phyloP scores from a whole-genome alignment of 1,140 invertebrate species.

The Caenorhabditis tropicalis region DNA sequence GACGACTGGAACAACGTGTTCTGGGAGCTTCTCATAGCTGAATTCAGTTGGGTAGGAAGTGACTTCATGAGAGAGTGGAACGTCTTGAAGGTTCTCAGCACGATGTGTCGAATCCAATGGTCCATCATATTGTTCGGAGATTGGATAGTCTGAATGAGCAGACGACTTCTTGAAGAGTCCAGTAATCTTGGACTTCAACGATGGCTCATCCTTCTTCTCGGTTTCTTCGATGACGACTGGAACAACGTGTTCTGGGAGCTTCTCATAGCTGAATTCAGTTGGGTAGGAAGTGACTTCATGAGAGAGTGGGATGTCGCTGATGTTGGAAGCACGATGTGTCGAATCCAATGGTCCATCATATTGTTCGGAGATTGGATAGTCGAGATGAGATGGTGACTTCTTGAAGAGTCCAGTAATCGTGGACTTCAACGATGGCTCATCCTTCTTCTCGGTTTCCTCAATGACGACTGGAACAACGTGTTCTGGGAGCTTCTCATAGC shows the following conservation, averaged over 20 bases:
- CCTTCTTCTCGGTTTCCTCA: neutral
- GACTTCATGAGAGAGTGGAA: neutral
- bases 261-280: neutral
- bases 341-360: neutral
- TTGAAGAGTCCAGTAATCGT: neutral
- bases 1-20: neutral
- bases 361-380: slow-evolving; percentile 5
- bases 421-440: no score
- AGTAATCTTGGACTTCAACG: neutral
- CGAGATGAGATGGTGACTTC: slow-evolving; percentile 9
- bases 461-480: neutral
- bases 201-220: slow-evolving; percentile 1
- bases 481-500: neutral
- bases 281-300: neutral
- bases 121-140: neutral
- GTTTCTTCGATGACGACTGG: slow-evolving; percentile 1
- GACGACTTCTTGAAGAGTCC: slow-evolving; percentile 1
- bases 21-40: neutral
- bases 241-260: neutral
- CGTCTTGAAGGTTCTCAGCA: neutral
- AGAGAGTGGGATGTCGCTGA: neutral
- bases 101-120: neutral
- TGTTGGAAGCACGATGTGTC: neutral
- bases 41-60: neutral
- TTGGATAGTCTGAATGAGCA: neutral